A percentile compares a stretch with the other conserved stretches of the same genome.
Evolutionary conservation across 1,140 invertebrate species (phyloP).

Genomic region (Drosophila sulfurigaster): DNA sequence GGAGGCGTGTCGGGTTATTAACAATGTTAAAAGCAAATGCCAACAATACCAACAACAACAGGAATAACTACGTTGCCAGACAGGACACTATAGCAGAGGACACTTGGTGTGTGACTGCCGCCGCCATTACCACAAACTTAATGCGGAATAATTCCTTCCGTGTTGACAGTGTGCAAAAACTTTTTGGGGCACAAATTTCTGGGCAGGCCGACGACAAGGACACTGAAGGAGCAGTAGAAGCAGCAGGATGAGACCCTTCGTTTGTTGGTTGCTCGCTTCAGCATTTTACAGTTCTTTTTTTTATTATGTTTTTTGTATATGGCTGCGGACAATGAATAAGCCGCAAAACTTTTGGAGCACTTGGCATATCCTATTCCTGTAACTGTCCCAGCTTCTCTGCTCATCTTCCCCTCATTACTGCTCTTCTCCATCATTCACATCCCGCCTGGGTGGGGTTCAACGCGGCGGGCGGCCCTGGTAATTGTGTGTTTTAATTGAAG

Average conservation of each 20-base stretch:
- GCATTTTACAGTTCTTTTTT: slow-evolving; percentile 8
- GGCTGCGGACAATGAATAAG: slow-evolving; percentile 79
- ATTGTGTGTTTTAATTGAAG: slow-evolving; percentile 81
- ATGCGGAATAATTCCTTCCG: slow-evolving; percentile 82
- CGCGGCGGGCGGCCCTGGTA: slow-evolving; percentile 62
- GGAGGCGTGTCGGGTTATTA: slow-evolving; percentile 78
- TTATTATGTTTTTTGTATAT: slow-evolving; percentile 44
- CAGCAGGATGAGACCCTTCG: slow-evolving; percentile 11
- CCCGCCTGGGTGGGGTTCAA: slow-evolving; percentile 6
- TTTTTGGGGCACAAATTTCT: slow-evolving; percentile 70
- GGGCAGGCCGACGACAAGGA: slow-evolving; percentile 15
- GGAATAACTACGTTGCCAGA: slow-evolving; percentile 8
- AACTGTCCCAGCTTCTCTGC: neutral
- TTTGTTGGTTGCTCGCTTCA: slow-evolving; percentile 23
- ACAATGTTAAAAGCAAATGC: slow-evolving; percentile 79
- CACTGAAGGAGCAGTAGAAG: neutral
- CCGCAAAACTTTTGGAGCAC: slow-evolving; percentile 77
- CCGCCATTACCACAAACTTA: slow-evolving; percentile 80
- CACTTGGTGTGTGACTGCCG: slow-evolving; percentile 51
- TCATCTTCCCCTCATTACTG: neutral
- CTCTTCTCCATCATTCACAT: slow-evolving; percentile 3
- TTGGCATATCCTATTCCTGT: slow-evolving; percentile 81
- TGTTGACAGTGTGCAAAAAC: slow-evolving; percentile 81
- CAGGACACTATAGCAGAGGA: slow-evolving; percentile 16
- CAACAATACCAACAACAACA: slow-evolving; percentile 58